phyloP scores from a whole-genome alignment of 2,888 invertebrate species.

The Cantharis lateralis region DNA sequence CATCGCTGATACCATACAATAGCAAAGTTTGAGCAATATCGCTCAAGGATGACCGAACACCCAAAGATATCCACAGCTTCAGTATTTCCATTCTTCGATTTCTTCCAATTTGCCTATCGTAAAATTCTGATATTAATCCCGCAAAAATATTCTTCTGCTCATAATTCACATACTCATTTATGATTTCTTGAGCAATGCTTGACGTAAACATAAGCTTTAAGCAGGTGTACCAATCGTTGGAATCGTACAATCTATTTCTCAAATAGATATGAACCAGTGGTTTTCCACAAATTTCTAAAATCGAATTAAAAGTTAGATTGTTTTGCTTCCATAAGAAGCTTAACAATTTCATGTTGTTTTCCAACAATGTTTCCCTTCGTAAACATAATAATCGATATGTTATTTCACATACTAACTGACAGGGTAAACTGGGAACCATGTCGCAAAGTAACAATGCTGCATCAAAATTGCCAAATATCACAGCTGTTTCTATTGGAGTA shows the following conservation, averaged over 20 bases:
- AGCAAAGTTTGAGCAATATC: neutral
- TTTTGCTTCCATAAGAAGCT: neutral
- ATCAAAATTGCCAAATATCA: neutral
- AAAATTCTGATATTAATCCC: neutral
- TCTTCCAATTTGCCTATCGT: neutral
- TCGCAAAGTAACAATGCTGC: neutral
- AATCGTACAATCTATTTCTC: no score
- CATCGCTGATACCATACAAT: neutral
- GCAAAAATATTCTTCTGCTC: no score
- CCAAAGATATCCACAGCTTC: neutral
- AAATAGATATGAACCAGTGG: no score
- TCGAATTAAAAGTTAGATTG: neutral
- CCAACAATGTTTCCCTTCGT: neutral
- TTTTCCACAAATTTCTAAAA: no score
- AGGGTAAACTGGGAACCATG: neutral
- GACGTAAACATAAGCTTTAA: neutral
- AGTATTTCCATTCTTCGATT: neutral
- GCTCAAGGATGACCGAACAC: neutral
- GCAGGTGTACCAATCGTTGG: no score
- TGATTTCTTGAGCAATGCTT: neutral
- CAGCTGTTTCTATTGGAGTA: neutral
- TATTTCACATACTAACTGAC: neutral
- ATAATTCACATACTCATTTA: neutral
- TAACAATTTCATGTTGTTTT: neutral
- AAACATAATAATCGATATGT: neutral